phyloP scores from a whole-genome alignment of 92 coral and sea anemone genomes.

The Epizoanthus fatuus region DNA sequence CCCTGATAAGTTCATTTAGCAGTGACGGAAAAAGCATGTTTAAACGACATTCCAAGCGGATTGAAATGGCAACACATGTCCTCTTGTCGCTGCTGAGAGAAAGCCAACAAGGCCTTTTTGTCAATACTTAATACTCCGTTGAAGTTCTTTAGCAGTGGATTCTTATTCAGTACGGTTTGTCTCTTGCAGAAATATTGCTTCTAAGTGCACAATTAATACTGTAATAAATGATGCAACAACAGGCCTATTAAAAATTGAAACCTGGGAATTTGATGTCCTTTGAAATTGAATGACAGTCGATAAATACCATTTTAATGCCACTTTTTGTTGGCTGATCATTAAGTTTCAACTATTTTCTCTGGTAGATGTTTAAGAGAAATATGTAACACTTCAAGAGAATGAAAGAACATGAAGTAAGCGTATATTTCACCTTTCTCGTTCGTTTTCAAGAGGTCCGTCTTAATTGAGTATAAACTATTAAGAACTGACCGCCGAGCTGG shows the following conservation, averaged over 20 bases:
- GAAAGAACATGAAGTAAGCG: not conserved
- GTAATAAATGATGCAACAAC: conserved; percentile 19
- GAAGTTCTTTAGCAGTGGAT: not conserved
- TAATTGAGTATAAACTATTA: not conserved
- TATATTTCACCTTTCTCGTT: not conserved
- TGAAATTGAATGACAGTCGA: conserved; percentile 45
- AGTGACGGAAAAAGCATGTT: not conserved
- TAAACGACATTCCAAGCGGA: conserved; percentile 2
- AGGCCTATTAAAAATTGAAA: conserved; percentile 42
- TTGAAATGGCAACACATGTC: not conserved
- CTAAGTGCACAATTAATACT: conserved; percentile 24
- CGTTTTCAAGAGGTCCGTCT: not conserved
- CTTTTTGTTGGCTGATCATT: conserved; percentile 41
- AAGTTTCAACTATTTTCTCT: conserved; percentile 24
- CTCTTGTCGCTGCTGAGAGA: not conserved
- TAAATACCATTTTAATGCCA: conserved; percentile 52
- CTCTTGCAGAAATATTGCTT: not conserved
- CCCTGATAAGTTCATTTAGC: not conserved
- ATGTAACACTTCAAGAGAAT: not conserved
- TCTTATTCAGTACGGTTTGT: not conserved
- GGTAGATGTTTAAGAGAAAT: conserved; percentile 7
- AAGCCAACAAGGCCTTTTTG: not conserved
- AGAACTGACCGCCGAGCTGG: not conserved
- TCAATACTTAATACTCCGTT: not conserved
- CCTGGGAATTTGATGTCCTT: conserved; percentile 39